phyloP scores from a whole-genome alignment of 2,888 invertebrate species.

The Aleiodes leptofemur region DNA sequence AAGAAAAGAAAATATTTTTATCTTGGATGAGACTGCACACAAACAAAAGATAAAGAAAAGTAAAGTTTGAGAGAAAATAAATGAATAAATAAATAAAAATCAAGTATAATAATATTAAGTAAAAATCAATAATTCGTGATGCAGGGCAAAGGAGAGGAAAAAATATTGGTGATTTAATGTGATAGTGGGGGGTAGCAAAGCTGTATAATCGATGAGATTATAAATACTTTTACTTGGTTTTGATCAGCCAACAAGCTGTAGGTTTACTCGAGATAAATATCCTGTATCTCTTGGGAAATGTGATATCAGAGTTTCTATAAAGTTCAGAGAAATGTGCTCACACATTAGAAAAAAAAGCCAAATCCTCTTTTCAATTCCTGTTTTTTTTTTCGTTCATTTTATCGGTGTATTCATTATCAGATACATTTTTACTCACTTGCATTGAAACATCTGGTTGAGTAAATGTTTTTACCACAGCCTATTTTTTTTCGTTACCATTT shows the following conservation, averaged over 20 bases:
- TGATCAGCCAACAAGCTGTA: conserved; percentile 38
- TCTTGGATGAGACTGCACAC: conserved; percentile 17
- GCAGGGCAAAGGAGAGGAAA: background rate
- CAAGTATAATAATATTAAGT: background rate
- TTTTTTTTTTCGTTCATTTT: background rate
- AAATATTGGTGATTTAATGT: background rate
- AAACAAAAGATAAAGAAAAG: background rate
- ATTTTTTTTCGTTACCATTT: background rate
- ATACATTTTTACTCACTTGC: conserved; percentile 20
- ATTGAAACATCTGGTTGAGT: conserved; percentile 6
- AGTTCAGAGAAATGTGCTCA: conserved; percentile 28
- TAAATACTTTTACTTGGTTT: conserved; percentile 31
- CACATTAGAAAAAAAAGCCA: conserved; percentile 26
- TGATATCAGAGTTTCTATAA: conserved; percentile 31
- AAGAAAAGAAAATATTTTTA: conserved; percentile 17
- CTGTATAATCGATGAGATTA: conserved; percentile 29
- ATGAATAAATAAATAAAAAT: background rate
- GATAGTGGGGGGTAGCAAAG: conserved; percentile 21
- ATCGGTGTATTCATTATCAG: background rate
- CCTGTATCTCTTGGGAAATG: conserved; percentile 28
- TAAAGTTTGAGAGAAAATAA: background rate
- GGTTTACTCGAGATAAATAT: conserved; percentile 28
- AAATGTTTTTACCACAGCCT: conserved; percentile 40
- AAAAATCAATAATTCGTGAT: background rate
- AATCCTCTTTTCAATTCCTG: background rate